Percentiles rank a stretch among this genome's conserved stretches.
phyloP scores from a whole-genome alignment of 2,113 vertebrate genomes.

The Pristiophorus japonicus region DNA sequence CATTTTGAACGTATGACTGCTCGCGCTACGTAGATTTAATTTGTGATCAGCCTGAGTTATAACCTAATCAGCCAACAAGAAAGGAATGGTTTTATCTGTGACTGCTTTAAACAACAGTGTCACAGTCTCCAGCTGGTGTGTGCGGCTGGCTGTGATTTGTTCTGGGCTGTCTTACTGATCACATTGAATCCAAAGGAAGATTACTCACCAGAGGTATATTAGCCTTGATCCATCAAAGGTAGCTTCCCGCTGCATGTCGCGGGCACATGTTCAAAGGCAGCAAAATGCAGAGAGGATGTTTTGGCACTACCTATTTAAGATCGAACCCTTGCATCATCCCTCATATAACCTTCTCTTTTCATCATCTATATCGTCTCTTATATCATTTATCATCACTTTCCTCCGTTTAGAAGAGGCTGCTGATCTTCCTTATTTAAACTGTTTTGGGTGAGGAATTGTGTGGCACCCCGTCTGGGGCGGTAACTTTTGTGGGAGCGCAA shows the following conservation, averaged over 20 bases:
- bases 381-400: neutral
- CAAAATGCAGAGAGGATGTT: neutral
- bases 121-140: neutral
- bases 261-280: neutral
- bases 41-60: neutral
- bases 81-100: neutral
- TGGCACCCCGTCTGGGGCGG: too few species aligned
- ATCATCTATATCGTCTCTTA: neutral
- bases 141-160: neutral
- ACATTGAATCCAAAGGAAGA: neutral
- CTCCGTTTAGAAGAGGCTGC: neutral
- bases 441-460: too few species aligned
- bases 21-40: neutral
- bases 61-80: constrained; percentile 8
- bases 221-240: neutral
- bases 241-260: neutral
- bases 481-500: too few species aligned
- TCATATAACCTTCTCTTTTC: neutral
- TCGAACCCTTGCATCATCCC: neutral
- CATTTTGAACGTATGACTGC: neutral
- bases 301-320: neutral
- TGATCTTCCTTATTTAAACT: neutral
- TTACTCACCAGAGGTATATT: neutral
- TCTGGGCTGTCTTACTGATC: neutral
- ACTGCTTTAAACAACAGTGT: neutral